Evolutionary conservation across 1,140 invertebrate genomes (phyloP).

Genomic region (Cotesia chilonis): DNA sequence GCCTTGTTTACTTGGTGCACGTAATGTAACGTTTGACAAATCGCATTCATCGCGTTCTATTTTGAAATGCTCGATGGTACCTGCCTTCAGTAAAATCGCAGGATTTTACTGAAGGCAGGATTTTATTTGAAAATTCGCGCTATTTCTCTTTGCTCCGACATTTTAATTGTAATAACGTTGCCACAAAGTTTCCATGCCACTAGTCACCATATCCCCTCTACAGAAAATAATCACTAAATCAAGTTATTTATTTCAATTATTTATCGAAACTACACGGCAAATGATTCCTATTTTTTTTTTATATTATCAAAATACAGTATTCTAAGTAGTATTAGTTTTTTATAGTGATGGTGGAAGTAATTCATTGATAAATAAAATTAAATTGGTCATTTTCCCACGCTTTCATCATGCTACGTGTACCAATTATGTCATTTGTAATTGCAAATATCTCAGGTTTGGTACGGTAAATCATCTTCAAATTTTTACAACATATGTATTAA

Average conservation of each 20-base stretch:
- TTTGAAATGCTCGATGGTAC: conserved; percentile 18
- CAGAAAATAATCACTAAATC: conserved; percentile 13
- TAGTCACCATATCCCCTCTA: conserved; percentile 2
- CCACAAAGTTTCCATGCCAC: conserved; percentile 14
- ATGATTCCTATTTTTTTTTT: conserved; percentile 7
- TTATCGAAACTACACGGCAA: conserved; percentile 7
- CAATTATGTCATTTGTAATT: conserved; percentile 16
- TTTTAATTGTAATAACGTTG: conserved; percentile 12
- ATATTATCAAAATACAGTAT: conserved; percentile 3
- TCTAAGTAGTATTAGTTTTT: conserved; percentile 11
- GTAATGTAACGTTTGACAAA: conserved; percentile 36
- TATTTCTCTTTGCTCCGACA: no score
- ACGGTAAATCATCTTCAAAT: conserved; percentile 5
- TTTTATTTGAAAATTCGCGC: conserved; percentile 19
- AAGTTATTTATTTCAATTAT: conserved; percentile 9
- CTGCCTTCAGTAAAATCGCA: conserved; percentile 28
- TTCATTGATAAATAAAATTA: conserved; percentile 9
- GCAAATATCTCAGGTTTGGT: conserved; percentile 10
- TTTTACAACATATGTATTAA: conserved; percentile 4
- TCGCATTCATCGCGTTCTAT: conserved; percentile 27
- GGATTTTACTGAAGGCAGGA: conserved; percentile 30
- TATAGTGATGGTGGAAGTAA: conserved; percentile 8
- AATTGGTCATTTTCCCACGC: conserved; percentile 17
- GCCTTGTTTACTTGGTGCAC: conserved; percentile 37
- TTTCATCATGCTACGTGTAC: conserved; percentile 12